A percentile compares a stretch with the other conserved stretches of the same genome.
phyloP scores from a whole-genome alignment of 2,113 vertebrate species.

The Podarcis raffonei region DNA sequence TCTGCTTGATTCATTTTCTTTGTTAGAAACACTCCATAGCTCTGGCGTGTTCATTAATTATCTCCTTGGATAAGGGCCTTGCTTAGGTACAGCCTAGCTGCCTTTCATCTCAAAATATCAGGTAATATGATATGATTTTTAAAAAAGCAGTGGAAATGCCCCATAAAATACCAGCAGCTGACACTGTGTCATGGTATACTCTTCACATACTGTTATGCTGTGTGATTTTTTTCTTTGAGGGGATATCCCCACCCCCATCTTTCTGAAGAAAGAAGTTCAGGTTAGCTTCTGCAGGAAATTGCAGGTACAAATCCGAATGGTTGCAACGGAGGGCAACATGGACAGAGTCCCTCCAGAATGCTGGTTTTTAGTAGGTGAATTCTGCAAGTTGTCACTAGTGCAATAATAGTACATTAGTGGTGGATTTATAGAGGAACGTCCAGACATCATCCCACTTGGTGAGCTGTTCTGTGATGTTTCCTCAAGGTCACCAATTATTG shows the following conservation, averaged over 20 bases:
- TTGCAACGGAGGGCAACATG: background rate
- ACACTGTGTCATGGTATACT: background rate
- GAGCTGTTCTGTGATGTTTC: too few species aligned
- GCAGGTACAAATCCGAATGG: background rate
- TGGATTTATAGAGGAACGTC: too few species aligned
- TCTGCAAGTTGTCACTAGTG: too few species aligned
- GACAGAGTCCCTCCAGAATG: too few species aligned
- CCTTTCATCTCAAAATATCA: background rate
- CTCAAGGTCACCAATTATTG: too few species aligned
- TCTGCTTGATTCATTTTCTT: constrained; percentile 29
- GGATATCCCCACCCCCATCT: too few species aligned
- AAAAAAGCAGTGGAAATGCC: constrained; percentile 24
- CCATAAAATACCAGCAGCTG: background rate
- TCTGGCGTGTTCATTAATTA: constrained; percentile 33
- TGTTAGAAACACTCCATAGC: background rate
- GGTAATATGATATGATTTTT: background rate
- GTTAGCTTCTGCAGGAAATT: background rate
- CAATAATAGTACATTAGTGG: too few species aligned
- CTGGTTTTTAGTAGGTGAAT: too few species aligned
- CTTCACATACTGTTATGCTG: background rate
- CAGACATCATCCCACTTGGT: too few species aligned
- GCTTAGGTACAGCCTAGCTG: background rate
- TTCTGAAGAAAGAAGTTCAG: background rate
- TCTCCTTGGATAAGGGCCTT: constrained; percentile 12
- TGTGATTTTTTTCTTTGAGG: background rate